Base-by-base conservation (phyloP, 1,140 invertebrate genomes). In the Sipha flava region DNA sequence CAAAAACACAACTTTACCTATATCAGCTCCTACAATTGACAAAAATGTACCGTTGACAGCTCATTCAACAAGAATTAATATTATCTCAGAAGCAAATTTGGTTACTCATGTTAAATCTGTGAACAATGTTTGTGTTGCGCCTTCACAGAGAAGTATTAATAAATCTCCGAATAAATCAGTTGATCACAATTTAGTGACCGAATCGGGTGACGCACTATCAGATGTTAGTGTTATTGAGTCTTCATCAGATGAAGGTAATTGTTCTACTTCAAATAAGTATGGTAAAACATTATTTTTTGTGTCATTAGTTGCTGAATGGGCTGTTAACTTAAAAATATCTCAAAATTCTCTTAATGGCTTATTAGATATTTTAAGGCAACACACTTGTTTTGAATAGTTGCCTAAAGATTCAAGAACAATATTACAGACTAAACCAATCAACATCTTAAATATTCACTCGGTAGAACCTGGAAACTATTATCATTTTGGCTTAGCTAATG, bases 401-500 rank as follows among this genome's bases (percentile, higher is more conserved):
- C 54, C 23, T 29, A 57, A 57, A 57, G 54, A 57, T 29, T 57
- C 54, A 29, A 57, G 54, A 29, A 57, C 26, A 16, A 57, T 57
- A 0, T 57, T 57, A 29, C 54, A 57, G n/a, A 57, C 54, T 29
- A 26, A 57, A 57, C 3, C 54, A 57, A 29, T 57, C 26, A 26
- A 57, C 1, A 57, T 1, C 6, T 29, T 26, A 57, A 57, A 57
- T 57, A 16, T 57, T 18, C 26, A 57, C n/a, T 12, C 2, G 3
- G 54, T 57, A 57, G 54, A 57, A 57, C 37, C 34, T 18, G 81
- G 81, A 21, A n/a, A 80, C 26, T 82, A 82, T 45, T 79, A 62
- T 57, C 81, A 82, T 79, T 81, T 79, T 40, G 79, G 79, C 2
- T 1, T 80, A 16, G 23, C 68, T 34, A 79, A 59, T 59, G 79